Evolutionary conservation across 1,140 invertebrate species (phyloP), one percentile per base, ranked within the genome.

Genomic region (Euura lappo): DNA sequence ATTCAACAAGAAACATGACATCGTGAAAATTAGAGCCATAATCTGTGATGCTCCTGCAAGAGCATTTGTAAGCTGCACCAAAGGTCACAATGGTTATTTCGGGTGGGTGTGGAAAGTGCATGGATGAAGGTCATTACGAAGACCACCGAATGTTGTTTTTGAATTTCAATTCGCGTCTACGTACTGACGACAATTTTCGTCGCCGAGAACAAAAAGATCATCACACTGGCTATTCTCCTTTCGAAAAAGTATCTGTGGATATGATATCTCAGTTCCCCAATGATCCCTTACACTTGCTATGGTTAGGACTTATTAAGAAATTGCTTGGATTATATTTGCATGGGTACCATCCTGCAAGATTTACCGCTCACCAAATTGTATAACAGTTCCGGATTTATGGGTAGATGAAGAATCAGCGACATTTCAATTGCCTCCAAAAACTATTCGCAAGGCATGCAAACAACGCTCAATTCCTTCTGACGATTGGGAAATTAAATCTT

Each of bases 201-300:
- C 5, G 66, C 68, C 44, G 70, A 28, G 13, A 6, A 65, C 28
- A 76, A 28, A 11, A 45, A 70, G 47, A 71, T 44, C 73, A 76
- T 70, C 72, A 77, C 42, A 45, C 45, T 44, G 70, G 70, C 2
- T n/a, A 10, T 6, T 75, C 74, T 6, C 71, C 73, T 45, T 72
- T 78, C 44, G 47, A 65, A 68, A 44, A 46, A 8, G 44, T 79
- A 8, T 46, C 69, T 72, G 69, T 79, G n/a, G 73, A 72, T 44
- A 71, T 79, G 67, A 60, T 79, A 5, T 69, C 71, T 44, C 73
- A 77, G 70, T 76, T 80, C 72, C 74, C 77, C 11, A 44, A 79
- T 8, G 80, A 81, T 70, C 81, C 80, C 67, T 78, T 79, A 74
- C 77, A 79, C 71, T 65, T 70, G 7, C 67, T 80, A 6, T 81